Conservation (phyloP, 1,140 invertebrate species). For the Drosophila micromelanica region DNA sequence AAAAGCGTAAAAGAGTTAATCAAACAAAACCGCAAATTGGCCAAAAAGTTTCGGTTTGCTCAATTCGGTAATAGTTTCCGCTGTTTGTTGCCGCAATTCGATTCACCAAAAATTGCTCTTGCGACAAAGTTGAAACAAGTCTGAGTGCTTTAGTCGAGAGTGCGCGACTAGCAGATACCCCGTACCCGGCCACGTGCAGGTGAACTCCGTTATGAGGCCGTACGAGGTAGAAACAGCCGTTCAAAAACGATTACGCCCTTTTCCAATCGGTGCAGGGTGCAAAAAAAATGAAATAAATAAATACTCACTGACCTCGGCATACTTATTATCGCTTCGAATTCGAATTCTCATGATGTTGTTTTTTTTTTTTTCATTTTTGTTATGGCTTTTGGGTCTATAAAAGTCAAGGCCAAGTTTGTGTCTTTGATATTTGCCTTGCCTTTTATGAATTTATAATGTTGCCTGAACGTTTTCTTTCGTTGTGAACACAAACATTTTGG, state of each 20-base stretch:
- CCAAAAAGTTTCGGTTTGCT: slow-evolving; percentile 15
- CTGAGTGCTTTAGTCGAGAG: background rate
- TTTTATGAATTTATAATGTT: background rate
- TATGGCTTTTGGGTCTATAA: slow-evolving; percentile 33
- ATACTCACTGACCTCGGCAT: slow-evolving; percentile 41
- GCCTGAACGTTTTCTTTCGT: background rate
- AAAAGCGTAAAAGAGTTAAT: slow-evolving; percentile 10
- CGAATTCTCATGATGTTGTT: slow-evolving; percentile 14
- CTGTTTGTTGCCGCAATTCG: slow-evolving; percentile 1
- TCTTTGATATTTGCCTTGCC: background rate
- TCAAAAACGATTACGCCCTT: no score
- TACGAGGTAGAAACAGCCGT: background rate
- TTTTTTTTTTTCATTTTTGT: no score
- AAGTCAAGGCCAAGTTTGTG: slow-evolving; percentile 55
- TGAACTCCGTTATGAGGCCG: no score
- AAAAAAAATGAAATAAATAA: slow-evolving; percentile 43
- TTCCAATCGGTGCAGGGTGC: slow-evolving; percentile 1
- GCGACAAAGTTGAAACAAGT: background rate
- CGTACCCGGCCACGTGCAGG: no score
- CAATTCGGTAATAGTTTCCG: slow-evolving; percentile 27
- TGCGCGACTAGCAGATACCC: background rate
- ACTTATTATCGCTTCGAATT: slow-evolving; percentile 18
- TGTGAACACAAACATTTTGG: background rate
- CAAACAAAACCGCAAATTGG: slow-evolving; percentile 7
- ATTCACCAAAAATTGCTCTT: background rate